Percentiles rank a stretch among this genome's conserved stretches.
These are phyloP conservation scores for Patagioenas fasciata DNA, from an alignment of 2,113 vertebrate genomes.

Conservation along the genomic window DNA sequence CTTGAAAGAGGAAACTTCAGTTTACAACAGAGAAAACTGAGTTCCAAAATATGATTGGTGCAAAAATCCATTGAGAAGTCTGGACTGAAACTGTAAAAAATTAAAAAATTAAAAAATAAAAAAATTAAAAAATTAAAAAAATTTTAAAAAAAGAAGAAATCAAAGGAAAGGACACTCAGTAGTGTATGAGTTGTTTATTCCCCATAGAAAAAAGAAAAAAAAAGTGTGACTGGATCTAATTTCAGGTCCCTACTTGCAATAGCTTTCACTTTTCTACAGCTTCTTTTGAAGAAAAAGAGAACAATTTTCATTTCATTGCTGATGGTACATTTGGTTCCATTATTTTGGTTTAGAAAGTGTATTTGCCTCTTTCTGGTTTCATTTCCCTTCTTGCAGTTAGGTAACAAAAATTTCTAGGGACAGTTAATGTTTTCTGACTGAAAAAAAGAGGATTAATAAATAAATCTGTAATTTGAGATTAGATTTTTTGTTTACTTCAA, in stretches of 20 bases:
- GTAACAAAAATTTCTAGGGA: neutral
- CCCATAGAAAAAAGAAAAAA: neutral
- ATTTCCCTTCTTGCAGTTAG: neutral
- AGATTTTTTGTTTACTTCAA: neutral
- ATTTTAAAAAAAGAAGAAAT: too few species aligned
- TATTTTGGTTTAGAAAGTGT: neutral
- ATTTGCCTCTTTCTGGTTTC: neutral
- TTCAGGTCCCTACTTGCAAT: neutral
- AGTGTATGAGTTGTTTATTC: neutral
- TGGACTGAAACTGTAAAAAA: neutral
- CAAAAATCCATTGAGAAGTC: neutral
- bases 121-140: neutral
- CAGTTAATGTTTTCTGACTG: neutral
- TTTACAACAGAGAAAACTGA: neutral
- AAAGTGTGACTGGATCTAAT: rapidly evolving
- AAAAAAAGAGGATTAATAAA: neutral
- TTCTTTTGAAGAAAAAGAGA: neutral
- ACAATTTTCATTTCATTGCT: neutral
- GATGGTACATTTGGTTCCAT: neutral
- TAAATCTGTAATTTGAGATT: neutral
- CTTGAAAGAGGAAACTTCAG: neutral
- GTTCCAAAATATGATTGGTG: neutral
- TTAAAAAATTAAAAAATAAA: neutral
- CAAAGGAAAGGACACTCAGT: neutral
- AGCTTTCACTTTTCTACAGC: neutral